Conservation (phyloP, 2,888 invertebrate species). For the Vannuccia rotundouncinata region DNA sequence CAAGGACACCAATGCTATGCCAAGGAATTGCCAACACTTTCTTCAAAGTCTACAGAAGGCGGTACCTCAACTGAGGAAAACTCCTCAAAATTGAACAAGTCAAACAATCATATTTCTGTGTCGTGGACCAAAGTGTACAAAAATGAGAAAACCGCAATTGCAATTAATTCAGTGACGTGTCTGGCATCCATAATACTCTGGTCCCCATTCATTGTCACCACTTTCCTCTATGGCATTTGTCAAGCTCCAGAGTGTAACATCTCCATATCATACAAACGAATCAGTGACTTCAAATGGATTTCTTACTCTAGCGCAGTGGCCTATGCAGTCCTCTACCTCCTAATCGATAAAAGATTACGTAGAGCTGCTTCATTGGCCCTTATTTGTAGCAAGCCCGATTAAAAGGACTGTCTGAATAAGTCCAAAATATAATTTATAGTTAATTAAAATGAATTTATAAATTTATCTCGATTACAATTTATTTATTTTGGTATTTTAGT, state of each 20-base stretch:
- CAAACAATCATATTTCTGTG: not conserved
- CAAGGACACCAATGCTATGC: not conserved
- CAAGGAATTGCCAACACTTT: not conserved
- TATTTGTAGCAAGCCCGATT: conserved; percentile 32
- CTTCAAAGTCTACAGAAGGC: not conserved
- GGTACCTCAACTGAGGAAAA: not conserved
- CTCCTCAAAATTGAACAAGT: too few relatives aligned
- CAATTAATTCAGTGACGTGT: conserved; percentile 22
- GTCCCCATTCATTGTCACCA: conserved; percentile 37
- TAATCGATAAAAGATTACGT: conserved; percentile 27
- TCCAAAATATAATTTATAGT: too few relatives aligned
- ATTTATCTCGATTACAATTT: too few relatives aligned
- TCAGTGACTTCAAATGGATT: conserved; percentile 38
- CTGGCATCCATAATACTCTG: conserved; percentile 33
- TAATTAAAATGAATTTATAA: too few relatives aligned
- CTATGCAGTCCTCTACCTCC: conserved; percentile 31
- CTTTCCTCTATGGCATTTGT: conserved; percentile 31
- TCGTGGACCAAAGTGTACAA: not conserved
- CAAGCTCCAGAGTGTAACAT: conserved; percentile 15
- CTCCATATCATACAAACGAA: not conserved
- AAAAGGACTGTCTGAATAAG: too few relatives aligned
- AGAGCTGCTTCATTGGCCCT: conserved; percentile 21
- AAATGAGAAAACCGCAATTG: conserved; percentile 20
- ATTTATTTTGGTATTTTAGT: too few relatives aligned
- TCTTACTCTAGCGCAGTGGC: conserved; percentile 27